Conservation (phyloP, 1,140 invertebrate genomes). For the Hycleus phaleratus region DNA sequence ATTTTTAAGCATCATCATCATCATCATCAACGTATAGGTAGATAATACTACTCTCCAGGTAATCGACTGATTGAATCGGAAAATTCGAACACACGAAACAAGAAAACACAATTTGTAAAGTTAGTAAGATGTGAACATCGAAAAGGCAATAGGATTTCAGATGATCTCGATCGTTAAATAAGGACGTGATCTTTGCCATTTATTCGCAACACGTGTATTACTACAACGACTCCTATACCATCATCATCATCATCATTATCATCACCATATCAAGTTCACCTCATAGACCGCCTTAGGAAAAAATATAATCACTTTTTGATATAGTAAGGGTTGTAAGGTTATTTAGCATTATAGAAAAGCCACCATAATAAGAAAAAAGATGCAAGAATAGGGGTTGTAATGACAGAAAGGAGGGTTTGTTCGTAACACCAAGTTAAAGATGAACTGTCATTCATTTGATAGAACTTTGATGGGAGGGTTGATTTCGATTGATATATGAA, state of each 20-base stretch:
- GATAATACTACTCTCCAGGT: background rate
- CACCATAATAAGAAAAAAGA: too few species aligned
- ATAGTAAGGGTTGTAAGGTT: background rate
- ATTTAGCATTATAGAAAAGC: too few species aligned
- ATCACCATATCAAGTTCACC: constrained; percentile 17
- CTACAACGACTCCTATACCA: background rate
- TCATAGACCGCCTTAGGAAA: constrained; percentile 11
- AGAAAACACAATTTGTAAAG: constrained; percentile 34
- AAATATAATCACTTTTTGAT: constrained; percentile 28
- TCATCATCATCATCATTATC: background rate
- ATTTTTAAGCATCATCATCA: background rate
- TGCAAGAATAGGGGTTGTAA: background rate
- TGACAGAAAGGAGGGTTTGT: background rate
- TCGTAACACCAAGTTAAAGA: background rate
- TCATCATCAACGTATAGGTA: background rate
- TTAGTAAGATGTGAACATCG: constrained; percentile 25
- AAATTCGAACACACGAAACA: constrained; percentile 26
- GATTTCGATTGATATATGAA: too few species aligned
- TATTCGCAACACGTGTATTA: constrained; percentile 27
- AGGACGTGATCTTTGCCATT: constrained; percentile 27
- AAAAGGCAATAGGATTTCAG: constrained; percentile 18
- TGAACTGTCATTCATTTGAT: too few species aligned
- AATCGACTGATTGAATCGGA: constrained; percentile 25
- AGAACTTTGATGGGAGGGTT: too few species aligned
- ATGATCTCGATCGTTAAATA: constrained; percentile 31